Evolutionary conservation across 2,888 invertebrate genomes (phyloP).

Genomic region (Tinea semifulvella): DNA sequence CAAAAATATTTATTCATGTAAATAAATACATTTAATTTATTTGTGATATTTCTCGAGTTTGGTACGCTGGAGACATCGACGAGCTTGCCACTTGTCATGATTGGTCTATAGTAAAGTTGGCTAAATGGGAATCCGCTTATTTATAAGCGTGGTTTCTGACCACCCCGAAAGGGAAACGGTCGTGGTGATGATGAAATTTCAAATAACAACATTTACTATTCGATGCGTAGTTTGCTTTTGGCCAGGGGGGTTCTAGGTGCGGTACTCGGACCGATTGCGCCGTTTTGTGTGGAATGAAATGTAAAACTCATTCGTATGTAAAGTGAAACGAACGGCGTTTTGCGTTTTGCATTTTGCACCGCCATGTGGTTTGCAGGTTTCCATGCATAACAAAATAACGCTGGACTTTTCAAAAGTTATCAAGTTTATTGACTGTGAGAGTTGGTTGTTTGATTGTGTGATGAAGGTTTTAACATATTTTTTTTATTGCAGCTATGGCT

Average conservation of each 20-base stretch:
- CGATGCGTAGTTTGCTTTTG: conserved; percentile 2
- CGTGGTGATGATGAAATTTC: too few relatives aligned
- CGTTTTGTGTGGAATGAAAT: conserved; percentile 25
- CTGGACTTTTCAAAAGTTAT: conserved; percentile 1
- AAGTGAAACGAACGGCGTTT: conserved; percentile 26
- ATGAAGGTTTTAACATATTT: too few relatives aligned
- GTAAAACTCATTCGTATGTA: conserved; percentile 27
- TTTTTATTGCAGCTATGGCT: not conserved
- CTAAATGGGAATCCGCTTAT: too few relatives aligned
- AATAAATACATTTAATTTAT: too few relatives aligned
- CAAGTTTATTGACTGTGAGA: not conserved
- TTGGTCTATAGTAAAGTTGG: too few relatives aligned
- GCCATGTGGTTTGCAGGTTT: conserved; percentile 12
- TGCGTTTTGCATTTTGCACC: conserved; percentile 14
- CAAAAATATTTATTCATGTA: too few relatives aligned
- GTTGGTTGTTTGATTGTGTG: conserved; percentile 6
- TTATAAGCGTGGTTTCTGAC: too few relatives aligned
- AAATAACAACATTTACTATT: not conserved
- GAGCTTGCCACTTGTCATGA: too few relatives aligned
- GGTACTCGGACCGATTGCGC: not conserved
- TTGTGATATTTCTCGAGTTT: too few relatives aligned
- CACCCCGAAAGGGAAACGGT: too few relatives aligned
- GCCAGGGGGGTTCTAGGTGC: not conserved
- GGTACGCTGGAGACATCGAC: too few relatives aligned
- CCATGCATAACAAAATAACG: conserved; percentile 14